phyloP scores from a whole-genome alignment of 2,113 vertebrate species.

The Sus scrofa region T2T-Sscrofa CM000824.6:191390501-191391000 shows the following conservation, averaged over 20 bases:
- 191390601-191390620: not conserved
- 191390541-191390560: not conserved
- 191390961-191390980: not conserved
- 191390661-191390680: too few species aligned
- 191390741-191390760: too few species aligned
- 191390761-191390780: not conserved
- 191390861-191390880: not conserved
- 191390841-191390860: not conserved
- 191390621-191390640: not conserved
- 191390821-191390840: not conserved
- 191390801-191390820: not conserved
- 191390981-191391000: not conserved
- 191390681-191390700: not conserved
- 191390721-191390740: not conserved
- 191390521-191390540: not conserved
- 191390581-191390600: not conserved
- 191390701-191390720: not conserved
- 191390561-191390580: not conserved
- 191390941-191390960: not conserved
- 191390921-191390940: not conserved
- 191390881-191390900: not conserved
- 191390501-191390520: not conserved
- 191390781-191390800: not conserved
- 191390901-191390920: not conserved
- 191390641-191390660: not conserved